Conservation (phyloP, 1,140 invertebrate species). For the Periplaneta americana region DNA sequence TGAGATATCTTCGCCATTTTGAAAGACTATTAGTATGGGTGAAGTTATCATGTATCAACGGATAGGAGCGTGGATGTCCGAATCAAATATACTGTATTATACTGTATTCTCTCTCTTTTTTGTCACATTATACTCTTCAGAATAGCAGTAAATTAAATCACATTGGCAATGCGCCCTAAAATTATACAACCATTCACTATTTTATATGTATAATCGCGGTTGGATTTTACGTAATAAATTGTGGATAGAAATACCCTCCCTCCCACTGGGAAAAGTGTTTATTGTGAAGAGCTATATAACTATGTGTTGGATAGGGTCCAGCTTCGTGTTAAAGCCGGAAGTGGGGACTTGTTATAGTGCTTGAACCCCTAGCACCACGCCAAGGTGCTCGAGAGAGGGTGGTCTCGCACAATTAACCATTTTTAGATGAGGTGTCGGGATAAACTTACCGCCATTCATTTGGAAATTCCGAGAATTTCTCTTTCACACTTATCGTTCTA, state of each 20-base stretch:
- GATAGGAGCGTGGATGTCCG: background rate
- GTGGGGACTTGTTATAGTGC: background rate
- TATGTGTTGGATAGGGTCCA: background rate
- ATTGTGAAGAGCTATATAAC: too few species aligned
- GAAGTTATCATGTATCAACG: background rate
- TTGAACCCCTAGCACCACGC: background rate
- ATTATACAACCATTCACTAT: background rate
- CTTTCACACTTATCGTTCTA: too few species aligned
- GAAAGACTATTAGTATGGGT: background rate
- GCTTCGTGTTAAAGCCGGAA: background rate
- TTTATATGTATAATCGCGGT: background rate
- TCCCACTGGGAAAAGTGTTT: background rate
- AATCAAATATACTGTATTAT: background rate
- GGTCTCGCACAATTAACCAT: too few species aligned
- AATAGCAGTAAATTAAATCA: background rate
- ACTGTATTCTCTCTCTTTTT: background rate
- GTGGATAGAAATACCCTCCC: background rate
- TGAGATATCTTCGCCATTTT: background rate
- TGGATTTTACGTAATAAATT: background rate
- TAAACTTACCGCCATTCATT: too few species aligned
- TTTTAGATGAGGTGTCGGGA: background rate
- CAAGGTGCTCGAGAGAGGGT: background rate
- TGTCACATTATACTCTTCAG: background rate
- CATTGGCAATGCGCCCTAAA: background rate
- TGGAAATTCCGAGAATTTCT: too few species aligned